Evolutionary conservation across 1,140 invertebrate genomes (phyloP), one percentile per base, ranked within the genome.

Genomic region (Neodiprion lecontei): DNA sequence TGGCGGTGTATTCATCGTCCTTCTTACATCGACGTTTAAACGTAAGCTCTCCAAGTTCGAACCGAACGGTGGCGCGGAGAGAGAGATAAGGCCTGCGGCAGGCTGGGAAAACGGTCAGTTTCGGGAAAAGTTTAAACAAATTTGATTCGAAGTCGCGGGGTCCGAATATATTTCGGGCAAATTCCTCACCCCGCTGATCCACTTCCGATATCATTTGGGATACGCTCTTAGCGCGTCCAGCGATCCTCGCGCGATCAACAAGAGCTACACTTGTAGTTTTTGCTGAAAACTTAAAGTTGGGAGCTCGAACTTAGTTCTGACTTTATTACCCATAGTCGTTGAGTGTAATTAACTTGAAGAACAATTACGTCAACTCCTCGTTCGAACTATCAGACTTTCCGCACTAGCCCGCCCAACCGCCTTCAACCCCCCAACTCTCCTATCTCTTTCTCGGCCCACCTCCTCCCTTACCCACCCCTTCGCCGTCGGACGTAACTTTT

Each of bases 301-400:
- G n/a, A 17, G 53, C 53, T 61, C 4, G 8, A 61, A 61, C 5
- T 61, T 61, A 14, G 53, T 61, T 61, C 7, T 61, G 53, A 61
- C 53, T 61, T 61, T 61, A 61, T 61, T 61, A 11, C 11, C 53
- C 53, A 61, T 61, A 40, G 53, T 61, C 53, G 53, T 61, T 61
- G 53, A 61, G 53, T 61, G 53, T 61, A 61, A 61, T 61, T 61
- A 61, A 61, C 53, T 61, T 61, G 11, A 14, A 14, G 53, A 61
- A 61, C 53, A 61, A 61, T 61, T 61, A 61, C 53, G 53, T 61
- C 53, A 61, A 9, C 53, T 12, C 53, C 53, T 61, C 11, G 53
- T 61, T 61, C 53, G 53, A 61, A 61, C 53, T 61, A 61, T 61
- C 53, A 40, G 28, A 40, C 28, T 40, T 40, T 5, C 28, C 28